Conservation (phyloP, 2,888 invertebrate genomes). For the Willowsia nigromaculata region DNA sequence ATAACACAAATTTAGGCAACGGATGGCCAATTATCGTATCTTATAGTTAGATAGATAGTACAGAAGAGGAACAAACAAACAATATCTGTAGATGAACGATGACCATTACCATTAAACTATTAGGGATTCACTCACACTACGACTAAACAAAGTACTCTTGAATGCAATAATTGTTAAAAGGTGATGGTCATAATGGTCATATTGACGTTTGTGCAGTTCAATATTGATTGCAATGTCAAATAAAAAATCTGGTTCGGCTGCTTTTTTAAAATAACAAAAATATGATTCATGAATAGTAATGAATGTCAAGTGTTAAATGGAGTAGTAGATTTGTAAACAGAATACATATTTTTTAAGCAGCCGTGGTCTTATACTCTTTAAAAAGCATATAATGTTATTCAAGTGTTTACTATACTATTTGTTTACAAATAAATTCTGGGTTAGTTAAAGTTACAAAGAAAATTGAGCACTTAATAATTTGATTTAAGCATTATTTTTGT, state of each 20-base stretch:
- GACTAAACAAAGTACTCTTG: too few relatives aligned
- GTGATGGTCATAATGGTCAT: not conserved
- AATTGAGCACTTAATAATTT: slow-evolving; percentile 27
- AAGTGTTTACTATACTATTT: not conserved
- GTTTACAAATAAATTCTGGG: too few relatives aligned
- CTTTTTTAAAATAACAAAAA: not conserved
- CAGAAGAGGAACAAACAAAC: not conserved
- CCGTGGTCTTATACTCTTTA: not conserved
- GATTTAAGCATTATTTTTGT: too few relatives aligned
- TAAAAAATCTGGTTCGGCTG: slow-evolving; percentile 19
- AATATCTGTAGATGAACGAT: too few relatives aligned
- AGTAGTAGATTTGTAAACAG: not conserved
- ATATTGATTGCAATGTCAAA: slow-evolving; percentile 12
- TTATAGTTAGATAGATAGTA: too few relatives aligned
- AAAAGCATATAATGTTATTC: slow-evolving; percentile 1
- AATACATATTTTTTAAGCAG: slow-evolving; percentile 13
- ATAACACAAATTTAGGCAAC: too few relatives aligned
- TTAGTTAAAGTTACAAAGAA: slow-evolving; percentile 23
- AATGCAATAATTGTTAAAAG: too few relatives aligned
- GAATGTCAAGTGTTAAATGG: not conserved
- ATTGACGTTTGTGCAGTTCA: not conserved
- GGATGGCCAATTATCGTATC: too few relatives aligned
- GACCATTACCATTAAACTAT: too few relatives aligned
- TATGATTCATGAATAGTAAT: not conserved
- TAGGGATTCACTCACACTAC: too few relatives aligned